Evolutionary conservation across 2,888 invertebrate genomes (phyloP).

Genomic region (Cetonia aurata): DNA sequence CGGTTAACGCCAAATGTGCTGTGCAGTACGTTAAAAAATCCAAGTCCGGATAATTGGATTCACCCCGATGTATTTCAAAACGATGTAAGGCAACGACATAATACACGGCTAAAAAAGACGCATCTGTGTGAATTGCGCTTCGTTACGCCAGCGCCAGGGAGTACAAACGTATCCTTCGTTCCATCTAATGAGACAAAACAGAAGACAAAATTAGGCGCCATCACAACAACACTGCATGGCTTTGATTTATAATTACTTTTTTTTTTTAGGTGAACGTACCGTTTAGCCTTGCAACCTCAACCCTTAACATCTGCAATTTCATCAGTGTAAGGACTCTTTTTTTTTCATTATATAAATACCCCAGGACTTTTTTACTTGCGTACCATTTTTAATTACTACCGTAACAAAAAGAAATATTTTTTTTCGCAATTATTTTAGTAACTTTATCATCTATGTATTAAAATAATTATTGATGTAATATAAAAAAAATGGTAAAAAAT

Average conservation of each 20-base stretch:
- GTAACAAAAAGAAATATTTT: too few species aligned
- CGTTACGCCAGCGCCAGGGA: conserved; percentile 7
- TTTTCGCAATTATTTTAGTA: too few species aligned
- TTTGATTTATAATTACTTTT: conserved; percentile 28
- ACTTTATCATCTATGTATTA: too few species aligned
- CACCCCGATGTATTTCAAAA: conserved; percentile 36
- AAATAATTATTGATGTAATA: too few species aligned
- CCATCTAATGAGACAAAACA: conserved; percentile 20
- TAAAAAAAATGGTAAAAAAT: too few species aligned
- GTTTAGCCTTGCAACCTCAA: too few species aligned
- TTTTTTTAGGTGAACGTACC: background rate
- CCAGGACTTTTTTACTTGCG: too few species aligned
- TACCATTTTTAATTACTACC: too few species aligned
- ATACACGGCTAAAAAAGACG: background rate
- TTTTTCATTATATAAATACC: too few species aligned
- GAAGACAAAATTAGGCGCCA: conserved; percentile 29
- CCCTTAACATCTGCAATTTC: too few species aligned
- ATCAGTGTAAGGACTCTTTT: too few species aligned
- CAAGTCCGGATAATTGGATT: conserved; percentile 52
- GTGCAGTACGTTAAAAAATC: conserved; percentile 47
- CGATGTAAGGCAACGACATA: background rate
- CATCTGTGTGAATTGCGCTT: conserved; percentile 25
- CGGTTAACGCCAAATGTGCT: conserved; percentile 56
- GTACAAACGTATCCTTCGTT: conserved; percentile 7
- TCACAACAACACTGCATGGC: background rate